Base-by-base conservation (phyloP, 2,113 vertebrate genomes). In the Pao palembangensis region DNA sequence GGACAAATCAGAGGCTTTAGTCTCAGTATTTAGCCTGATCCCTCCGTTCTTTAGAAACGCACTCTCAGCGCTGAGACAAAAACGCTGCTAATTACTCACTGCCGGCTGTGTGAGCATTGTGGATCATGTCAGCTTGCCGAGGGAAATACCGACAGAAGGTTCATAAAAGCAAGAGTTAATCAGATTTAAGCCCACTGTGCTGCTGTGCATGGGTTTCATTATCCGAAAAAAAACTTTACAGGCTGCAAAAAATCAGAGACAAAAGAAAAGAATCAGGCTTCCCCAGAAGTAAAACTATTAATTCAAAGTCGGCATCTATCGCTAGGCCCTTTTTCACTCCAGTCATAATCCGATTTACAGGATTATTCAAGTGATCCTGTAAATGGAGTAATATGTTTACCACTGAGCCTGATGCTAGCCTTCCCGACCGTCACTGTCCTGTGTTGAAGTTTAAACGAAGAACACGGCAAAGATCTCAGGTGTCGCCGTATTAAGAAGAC, bases 41-140 rank as follows among this genome's bases (percentile, higher is more conserved):
- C 16, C 43, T 17, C 16, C 50, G 55, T 61, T 47, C 46, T 21
- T 46, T 41, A 54, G 42, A 58, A 56, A 76, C 28, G 28, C 6
- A 64, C 79, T 59, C 55, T 34, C 61, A 66, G 79, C 77, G 74
- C 67, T 83, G 58, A 55, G 76, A 78, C 64, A 54, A 64, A 80
- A 38, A 38, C 17, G 49, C 42, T 51, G 55, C 69, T 85, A 85
- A 88, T 88, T 78, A 82, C 68, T 66, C 13, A 49, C 76, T 71
- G 69, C 55, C 76, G 78, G 79, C 87, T 88, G 81, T 87, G 78
- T 81, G 80, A 84, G 84, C 84, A 82, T 53, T 41, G 67, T 21
- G 59, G 71, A 69, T 69, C 28, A 16, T 70, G 75, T 83, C 76
- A 58, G 67, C 28, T 55, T 55, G 81, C 78, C 74, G 12, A 65